Evolutionary conservation across 2,888 invertebrate species (phyloP).

Genomic region (Oithona nana): DNA sequence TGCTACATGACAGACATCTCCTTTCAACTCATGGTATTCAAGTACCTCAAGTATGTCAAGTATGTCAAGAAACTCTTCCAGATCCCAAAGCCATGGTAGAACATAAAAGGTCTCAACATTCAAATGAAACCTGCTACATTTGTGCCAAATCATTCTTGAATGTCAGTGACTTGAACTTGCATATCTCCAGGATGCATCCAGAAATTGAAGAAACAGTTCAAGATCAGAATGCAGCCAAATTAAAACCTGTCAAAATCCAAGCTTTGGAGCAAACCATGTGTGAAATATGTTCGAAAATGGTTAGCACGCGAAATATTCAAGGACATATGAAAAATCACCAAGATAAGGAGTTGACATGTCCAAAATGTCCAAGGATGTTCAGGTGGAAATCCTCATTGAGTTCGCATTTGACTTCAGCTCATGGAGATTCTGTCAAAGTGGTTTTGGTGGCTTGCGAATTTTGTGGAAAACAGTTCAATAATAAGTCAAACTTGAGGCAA

Average conservation of each 20-base stretch:
- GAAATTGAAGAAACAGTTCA: neutral
- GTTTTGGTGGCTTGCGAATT: neutral
- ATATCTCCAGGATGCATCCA: neutral
- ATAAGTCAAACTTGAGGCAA: neutral
- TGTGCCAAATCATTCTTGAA: neutral
- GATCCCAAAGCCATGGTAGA: neutral
- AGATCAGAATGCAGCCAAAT: neutral
- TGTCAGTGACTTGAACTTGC: neutral
- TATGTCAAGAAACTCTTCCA: neutral
- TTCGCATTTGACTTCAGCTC: neutral
- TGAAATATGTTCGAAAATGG: neutral
- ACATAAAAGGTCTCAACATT: neutral
- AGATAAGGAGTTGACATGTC: neutral
- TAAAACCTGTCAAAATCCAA: neutral
- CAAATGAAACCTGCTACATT: neutral
- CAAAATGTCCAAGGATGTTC: neutral
- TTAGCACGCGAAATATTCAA: neutral
- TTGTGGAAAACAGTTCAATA: neutral
- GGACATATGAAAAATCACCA: neutral
- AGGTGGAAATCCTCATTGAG: neutral
- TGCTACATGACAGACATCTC: neutral
- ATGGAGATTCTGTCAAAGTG: neutral
- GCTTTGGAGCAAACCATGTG: neutral
- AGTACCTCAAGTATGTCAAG: neutral
- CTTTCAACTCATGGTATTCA: neutral